Base-by-base conservation (phyloP, 2,113 vertebrate species). In the Apodemus speciosus region DNA sequence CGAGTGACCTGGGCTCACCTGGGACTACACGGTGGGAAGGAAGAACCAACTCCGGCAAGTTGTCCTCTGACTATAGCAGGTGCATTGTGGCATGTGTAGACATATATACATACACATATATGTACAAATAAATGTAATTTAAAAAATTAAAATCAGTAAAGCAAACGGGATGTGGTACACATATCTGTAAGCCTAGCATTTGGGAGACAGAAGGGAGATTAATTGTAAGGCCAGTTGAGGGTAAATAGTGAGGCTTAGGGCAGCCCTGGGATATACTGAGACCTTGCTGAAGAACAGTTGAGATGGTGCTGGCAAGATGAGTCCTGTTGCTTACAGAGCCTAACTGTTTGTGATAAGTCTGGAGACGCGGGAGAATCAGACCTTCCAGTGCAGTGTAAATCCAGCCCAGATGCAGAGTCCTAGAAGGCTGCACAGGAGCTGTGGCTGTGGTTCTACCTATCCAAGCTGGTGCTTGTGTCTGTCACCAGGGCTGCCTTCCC, bases 391-490 rank as follows among this genome's bases (percentile, higher is more conserved):
- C 30, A 35, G 49, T 51, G 75, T 53, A 30, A 99, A 97, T 88
- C 79, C 95, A 0, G 99, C 99, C 73, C 98, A 98, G 99, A 98
- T 0, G 92, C 90, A 0, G 99, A 98, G 97, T 99, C 99, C 98
- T 99, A 99, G 99, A 99, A 96, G 92, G 98, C 98, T 0, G 97
- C 99, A 80, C 99, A 99, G 97, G 99, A 99, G 96, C 79, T 99
- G 83, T 99, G 99, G 99, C 97, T 99, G 23, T 98, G 98, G 27
- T 60, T 99, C 9, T 99, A 99, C 0, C 40, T 98, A 72, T 99
- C 98, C 98, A 98, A 85, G 96, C 97, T 99, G 98, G 98, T 98
- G 96, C 98, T 98, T 0, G 93, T 99, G 0, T 98, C 99, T 0
- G 99, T 98, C 0, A 85, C 99, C 96, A 99, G 99, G 0, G 99